Conservation (phyloP, 2,113 vertebrate genomes). For the Dermatemys mawii region DNA sequence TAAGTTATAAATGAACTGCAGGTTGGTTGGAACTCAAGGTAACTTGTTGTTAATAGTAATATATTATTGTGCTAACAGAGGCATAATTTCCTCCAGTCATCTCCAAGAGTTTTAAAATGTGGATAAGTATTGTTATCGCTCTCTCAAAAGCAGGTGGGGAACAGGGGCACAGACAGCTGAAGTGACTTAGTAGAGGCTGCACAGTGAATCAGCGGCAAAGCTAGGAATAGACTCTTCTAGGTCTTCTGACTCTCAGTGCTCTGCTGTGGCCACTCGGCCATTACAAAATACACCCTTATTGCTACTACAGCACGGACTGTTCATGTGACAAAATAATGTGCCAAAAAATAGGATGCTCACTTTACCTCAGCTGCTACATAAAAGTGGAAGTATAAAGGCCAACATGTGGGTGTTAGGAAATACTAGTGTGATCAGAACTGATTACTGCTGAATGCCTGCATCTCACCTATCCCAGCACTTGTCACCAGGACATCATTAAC, state of each 20-base stretch:
- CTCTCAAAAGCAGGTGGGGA: not conserved
- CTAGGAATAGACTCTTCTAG: not conserved
- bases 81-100: not conserved
- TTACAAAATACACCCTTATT: not conserved
- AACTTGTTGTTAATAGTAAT: not conserved
- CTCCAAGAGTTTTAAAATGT: not conserved
- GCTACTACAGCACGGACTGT: not conserved
- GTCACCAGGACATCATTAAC: not conserved
- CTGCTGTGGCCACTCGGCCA: accelerated
- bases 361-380: not conserved
- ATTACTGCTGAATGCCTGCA: not conserved
- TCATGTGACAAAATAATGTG: not conserved
- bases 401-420: not conserved
- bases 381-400: not conserved
- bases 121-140: not conserved
- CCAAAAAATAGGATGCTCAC: not conserved
- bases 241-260: not conserved
- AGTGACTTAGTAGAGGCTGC: not conserved
- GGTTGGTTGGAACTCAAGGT: not conserved
- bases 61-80: not conserved
- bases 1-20: accelerated
- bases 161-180: not conserved
- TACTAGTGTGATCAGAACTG: not conserved
- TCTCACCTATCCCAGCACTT: not conserved
- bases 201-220: not conserved